Evolutionary conservation across 1,140 invertebrate genomes (phyloP), one percentile per base, ranked within the genome.

Genomic region (Ceratina japonica): DNA sequence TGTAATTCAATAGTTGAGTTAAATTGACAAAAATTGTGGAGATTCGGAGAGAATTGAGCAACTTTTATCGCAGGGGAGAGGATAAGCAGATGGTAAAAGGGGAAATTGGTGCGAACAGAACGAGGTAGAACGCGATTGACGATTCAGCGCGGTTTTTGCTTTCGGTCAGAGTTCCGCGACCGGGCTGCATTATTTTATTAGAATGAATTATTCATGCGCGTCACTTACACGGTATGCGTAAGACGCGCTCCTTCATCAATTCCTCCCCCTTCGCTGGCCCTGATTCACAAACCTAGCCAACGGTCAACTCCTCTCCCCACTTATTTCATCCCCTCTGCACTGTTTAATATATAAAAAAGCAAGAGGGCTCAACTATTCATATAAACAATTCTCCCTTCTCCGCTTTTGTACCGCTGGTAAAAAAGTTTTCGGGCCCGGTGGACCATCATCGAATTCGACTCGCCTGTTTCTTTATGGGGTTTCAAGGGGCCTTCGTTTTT

Each of bases 161-260:
- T 44, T 56, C 56, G 71, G 66, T 77, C 24, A 54, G 62, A 83
- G 80, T 64, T 58, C 64, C 66, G 62, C 44, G 66, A 44, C 37
- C 75, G 49, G 85, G 81, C 85, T 88, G 89, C 89, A 91, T 92
- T 92, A 92, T 91, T 92, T 91, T 92, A 92, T 91, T 92, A 91
- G 88, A 89, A 88, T 91, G 90, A 91, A 91, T 92, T 88, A 92
- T 92, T 91, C 90, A 92, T 90, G 80, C 81, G 88, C 80, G 85
- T 91, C 89, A 91, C 90, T 92, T 92, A 92, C 90, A 91, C 88
- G 87, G 89, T 90, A 91, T 91, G 89, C 89, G 89, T 90, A 91
- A 90, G 85, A 88, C 90, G 86, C 85, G 85, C 89, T 88, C 89
- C 89, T 92, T 89, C 88, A 90, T 92, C 90, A 92, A 86, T 85